Evolutionary conservation across 2,888 invertebrate species (phyloP).

Genomic region (Erannis defoliaria): DNA sequence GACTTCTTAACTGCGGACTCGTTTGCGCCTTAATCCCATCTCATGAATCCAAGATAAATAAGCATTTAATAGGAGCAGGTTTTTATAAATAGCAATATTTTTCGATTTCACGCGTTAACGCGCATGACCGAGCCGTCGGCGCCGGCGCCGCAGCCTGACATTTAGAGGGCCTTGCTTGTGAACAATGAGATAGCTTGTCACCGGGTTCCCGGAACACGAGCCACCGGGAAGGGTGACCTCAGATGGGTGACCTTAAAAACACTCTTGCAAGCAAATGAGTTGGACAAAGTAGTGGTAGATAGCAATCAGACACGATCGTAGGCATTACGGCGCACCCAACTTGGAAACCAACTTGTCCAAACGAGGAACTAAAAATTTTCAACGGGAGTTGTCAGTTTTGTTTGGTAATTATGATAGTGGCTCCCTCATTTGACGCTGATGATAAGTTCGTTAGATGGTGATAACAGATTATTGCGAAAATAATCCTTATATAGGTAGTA

Average conservation of each 20-base stretch:
- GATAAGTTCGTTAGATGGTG: no score
- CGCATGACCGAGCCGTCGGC: constrained; percentile 50
- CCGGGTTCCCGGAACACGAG: constrained; percentile 77
- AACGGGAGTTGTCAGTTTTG: neutral
- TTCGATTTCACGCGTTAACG: constrained; percentile 47
- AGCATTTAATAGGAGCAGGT: constrained; percentile 35
- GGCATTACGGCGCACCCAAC: constrained; percentile 1
- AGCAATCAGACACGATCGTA: constrained; percentile 11
- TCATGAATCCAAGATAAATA: constrained; percentile 28
- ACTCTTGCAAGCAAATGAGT: constrained; percentile 29
- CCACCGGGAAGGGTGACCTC: constrained; percentile 69
- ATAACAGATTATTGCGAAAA: no score
- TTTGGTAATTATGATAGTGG: neutral
- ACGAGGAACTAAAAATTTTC: neutral
- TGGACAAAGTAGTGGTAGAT: constrained; percentile 37
- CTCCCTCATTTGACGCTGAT: neutral
- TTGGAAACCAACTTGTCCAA: neutral
- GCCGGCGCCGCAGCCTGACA: constrained; percentile 79
- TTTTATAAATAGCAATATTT: constrained; percentile 43
- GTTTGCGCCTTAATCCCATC: constrained; percentile 12
- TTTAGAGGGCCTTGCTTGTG: constrained; percentile 81
- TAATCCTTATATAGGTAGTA: neutral
- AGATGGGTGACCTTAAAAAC: constrained; percentile 60
- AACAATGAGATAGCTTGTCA: constrained; percentile 75
- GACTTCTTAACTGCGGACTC: constrained; percentile 20